Conservation (phyloP, 1,140 invertebrate genomes). For the Ostrea edulis region DNA sequence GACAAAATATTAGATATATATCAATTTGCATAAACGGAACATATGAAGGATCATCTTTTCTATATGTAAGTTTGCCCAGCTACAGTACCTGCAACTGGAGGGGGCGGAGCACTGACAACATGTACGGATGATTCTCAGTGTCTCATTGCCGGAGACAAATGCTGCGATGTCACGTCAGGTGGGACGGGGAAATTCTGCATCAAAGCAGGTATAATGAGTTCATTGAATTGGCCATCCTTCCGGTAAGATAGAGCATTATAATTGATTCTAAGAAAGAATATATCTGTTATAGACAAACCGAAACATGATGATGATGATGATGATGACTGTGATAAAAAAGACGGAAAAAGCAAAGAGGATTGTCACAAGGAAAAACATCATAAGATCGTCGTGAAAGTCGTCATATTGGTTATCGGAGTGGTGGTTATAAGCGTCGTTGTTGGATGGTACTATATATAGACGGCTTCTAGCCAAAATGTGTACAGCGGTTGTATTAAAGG, state of each 20-base stretch:
- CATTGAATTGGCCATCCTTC: background rate
- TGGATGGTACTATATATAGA: background rate
- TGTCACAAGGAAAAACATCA: background rate
- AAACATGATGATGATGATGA: background rate
- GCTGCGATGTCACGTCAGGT: background rate
- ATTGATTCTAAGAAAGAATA: no score
- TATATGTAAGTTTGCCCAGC: background rate
- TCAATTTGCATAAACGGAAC: no score
- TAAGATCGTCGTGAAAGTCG: background rate
- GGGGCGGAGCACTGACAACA: background rate
- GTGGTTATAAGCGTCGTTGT: background rate
- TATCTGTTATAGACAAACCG: background rate
- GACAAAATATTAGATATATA: background rate
- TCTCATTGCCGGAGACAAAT: background rate
- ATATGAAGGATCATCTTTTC: background rate
- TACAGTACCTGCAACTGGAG: background rate
- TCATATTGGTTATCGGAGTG: background rate
- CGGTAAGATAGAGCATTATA: background rate
- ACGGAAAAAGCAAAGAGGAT: background rate
- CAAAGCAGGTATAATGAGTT: conserved; percentile 1
- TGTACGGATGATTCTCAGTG: conserved; percentile 10
- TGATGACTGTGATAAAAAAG: background rate
- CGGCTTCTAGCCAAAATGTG: no score
- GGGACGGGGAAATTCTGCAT: conserved; percentile 14
- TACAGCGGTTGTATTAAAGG: no score